Conservation (phyloP, 2,797 vertebrate genomes). For the Artibeus lituratus region DNA sequence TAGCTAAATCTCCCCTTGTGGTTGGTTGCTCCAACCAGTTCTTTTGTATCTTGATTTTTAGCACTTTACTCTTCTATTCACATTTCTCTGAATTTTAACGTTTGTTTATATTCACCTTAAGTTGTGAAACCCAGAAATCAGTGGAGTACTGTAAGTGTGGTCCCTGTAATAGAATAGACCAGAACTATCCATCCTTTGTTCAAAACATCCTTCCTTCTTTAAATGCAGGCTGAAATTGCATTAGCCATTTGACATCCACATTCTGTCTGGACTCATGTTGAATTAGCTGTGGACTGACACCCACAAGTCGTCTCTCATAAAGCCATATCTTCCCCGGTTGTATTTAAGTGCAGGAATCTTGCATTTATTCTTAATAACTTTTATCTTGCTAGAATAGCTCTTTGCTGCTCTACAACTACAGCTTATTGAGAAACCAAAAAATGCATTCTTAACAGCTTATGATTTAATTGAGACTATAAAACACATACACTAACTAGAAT, state of each 20-base stretch:
- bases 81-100: neutral
- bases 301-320: neutral
- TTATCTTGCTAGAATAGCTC: slow-evolving; percentile 43
- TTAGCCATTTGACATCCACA: neutral
- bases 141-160: neutral
- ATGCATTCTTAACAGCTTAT: neutral
- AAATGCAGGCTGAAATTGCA: neutral
- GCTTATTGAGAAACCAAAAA: slow-evolving; percentile 35
- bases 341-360: slow-evolving; percentile 11
- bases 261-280: neutral
- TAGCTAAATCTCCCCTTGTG: neutral
- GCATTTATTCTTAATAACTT: slow-evolving; percentile 22
- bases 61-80: neutral
- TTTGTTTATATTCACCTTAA: slow-evolving; percentile 30
- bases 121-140: neutral
- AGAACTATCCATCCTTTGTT: neutral
- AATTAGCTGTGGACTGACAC: slow-evolving; percentile 33
- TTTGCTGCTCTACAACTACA: slow-evolving; percentile 13
- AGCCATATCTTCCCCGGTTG: neutral
- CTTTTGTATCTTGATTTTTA: neutral
- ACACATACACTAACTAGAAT: neutral
- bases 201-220: neutral
- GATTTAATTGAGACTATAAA: slow-evolving; percentile 2
- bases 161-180: neutral
- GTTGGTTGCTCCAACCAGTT: neutral